Percentiles rank a stretch among this genome's conserved stretches.
These are phyloP conservation scores for Ischnura elegans DNA, from an alignment of 2,888 invertebrate species.

Conservation along the genomic window DNA sequence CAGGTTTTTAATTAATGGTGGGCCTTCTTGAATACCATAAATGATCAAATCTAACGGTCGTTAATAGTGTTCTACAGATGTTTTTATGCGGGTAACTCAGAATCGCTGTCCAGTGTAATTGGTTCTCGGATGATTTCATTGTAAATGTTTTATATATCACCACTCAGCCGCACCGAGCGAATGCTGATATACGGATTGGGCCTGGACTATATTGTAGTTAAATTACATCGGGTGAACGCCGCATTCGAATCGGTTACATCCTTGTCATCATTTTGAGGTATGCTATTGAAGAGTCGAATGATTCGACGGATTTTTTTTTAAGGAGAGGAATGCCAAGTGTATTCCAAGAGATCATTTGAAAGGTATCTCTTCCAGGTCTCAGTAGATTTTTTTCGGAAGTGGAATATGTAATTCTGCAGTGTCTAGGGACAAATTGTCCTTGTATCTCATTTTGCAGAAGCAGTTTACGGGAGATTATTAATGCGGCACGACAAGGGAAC, in stretches of 20 bases:
- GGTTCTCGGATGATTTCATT: constrained; percentile 47
- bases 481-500: too few species aligned
- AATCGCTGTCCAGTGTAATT: constrained; percentile 12
- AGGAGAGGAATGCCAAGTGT: neutral
- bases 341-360: neutral
- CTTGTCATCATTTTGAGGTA: neutral
- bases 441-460: too few species aligned
- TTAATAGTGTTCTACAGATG: neutral
- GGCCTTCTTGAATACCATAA: constrained; percentile 23
- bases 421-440: too few species aligned
- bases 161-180: neutral
- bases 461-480: too few species aligned
- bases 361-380: too few species aligned
- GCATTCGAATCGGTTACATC: neutral
- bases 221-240: neutral
- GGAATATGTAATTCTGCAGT: too few species aligned
- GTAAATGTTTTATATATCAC: neutral
- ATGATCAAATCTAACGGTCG: neutral
- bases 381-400: too few species aligned
- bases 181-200: neutral
- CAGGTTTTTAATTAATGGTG: constrained; percentile 52
- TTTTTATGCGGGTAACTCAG: neutral
- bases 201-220: neutral
- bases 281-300: neutral
- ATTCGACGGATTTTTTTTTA: neutral